Evolutionary conservation across 2,888 invertebrate genomes (phyloP).

Genomic region (Aphidius colemani): DNA sequence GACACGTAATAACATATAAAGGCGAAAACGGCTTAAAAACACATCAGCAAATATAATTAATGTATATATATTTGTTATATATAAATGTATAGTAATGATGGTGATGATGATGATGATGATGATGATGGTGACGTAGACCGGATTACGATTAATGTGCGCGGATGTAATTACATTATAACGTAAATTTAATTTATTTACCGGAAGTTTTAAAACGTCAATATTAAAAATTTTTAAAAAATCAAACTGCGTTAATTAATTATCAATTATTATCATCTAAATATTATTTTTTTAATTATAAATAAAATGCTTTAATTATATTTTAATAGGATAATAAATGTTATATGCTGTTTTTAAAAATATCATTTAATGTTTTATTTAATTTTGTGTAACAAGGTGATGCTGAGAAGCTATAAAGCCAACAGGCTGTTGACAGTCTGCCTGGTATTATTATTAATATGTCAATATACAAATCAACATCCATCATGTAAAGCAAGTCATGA

Average conservation of each 20-base stretch:
- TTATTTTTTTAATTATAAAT: too few relatives aligned
- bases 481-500: constrained; percentile 64
- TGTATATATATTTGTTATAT: background rate
- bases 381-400: constrained; percentile 47
- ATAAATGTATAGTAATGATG: background rate
- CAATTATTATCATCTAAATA: background rate
- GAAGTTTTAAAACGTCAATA: constrained; percentile 10
- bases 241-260: background rate
- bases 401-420: constrained; percentile 37
- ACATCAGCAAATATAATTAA: background rate
- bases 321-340: too few relatives aligned
- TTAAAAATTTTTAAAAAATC: too few relatives aligned
- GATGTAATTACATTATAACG: constrained; percentile 46
- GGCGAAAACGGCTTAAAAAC: constrained; percentile 8
- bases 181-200: constrained; percentile 27
- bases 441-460: constrained; percentile 36
- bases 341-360: too few relatives aligned
- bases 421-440: constrained; percentile 47
- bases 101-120: background rate
- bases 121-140: constrained; percentile 33
- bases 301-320: too few relatives aligned
- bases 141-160: constrained; percentile 42
- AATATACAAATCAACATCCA: constrained; percentile 41
- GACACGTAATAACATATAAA: constrained; percentile 16
- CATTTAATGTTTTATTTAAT: too few relatives aligned